Base-by-base conservation (phyloP, 2,113 vertebrate species). In the Tetrax tetrax region DNA sequence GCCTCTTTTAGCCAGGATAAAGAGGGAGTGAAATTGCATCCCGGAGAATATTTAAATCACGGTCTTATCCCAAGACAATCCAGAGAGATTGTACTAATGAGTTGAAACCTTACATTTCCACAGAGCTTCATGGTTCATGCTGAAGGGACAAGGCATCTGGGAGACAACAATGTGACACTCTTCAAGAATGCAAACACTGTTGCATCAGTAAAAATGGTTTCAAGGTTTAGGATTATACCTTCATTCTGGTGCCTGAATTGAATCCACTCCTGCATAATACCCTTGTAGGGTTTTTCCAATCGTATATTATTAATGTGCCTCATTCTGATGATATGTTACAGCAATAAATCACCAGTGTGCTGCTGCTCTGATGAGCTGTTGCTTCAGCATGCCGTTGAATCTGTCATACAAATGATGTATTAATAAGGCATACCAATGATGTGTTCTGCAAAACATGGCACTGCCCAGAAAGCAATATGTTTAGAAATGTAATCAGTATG, bases 391-490 rank as follows among this genome's bases (percentile, higher is more conserved):
- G 10, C 83, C 78, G 63, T 75, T 91, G 96, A 97, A 92, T 82
- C 87, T 97, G 95, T 96, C 97, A 95, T 78, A 19, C 23, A 84
- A 81, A 59, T 97, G 92, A 97, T 97, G 53, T 35, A 97, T 97
- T 97, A 94, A 95, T 83, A 95, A 93, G 56, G 93, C 75, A 96
- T 80, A 83, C 78, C 25, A 25, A 97, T 89, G 84, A 25, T 81
- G 50, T 59, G 56, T 88, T 91, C 83, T 16, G 35, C 71, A 92
- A 86, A 97, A 96, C 60, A 96, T 80, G 77, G 51, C 47, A 64
- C 91, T 95, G 72, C 63, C 95, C 2, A 2, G 94, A 95, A 97
- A 97, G 97, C 95, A 96, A 96, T 97, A 80, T 56, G 69, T 78
- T 97, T 95, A 87, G 35, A 74, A 97, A 86, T 76, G 65, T 54